Base-by-base conservation (phyloP, 2,797 vertebrate species). In the Scolopax rusticola region DNA sequence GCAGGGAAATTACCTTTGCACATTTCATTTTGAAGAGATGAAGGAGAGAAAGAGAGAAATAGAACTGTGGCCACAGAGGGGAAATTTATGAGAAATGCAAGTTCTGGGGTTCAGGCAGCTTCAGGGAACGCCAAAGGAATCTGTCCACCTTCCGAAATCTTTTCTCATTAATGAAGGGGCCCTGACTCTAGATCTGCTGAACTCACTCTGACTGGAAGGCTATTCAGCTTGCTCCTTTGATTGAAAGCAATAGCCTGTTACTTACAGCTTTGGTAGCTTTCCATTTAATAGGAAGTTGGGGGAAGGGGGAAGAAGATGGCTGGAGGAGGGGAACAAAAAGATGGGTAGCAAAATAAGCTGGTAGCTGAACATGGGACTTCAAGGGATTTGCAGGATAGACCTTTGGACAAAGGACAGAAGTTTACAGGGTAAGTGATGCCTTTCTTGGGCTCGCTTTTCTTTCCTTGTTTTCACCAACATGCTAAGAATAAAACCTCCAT, bases 131-230 rank as follows among this genome's bases (percentile, higher is more conserved):
- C 71, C 80, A 65, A 80, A 43, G 41, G 41, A 43, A 43, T 43
- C 41, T 43, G 41, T 43, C 41, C 41, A 43, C 41, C 41, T 43
- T 43, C 41, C 17, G 41, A 43, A 43, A 43, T 43, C 41, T 43
- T 43, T 88, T 96, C 93, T 94, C 89, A 92, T 96, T 96, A 96
- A 90, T 90, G 91, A 94, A 89, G 90, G 90, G 92, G 95, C 94
- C 95, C 94, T 92, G 96, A 93, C 74, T 93, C 54, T 76, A 93
- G 93, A 94, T 68, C 41, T 2, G 2, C 87, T 38, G 81, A 24
- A 38, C 60, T 51, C 18, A 3, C 41, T 68, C 53, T 0, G 38
- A 64, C 81, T 38, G 69, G 48, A 82, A 82, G 79, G 77, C 94
- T 71, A 88, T 95, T 96, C 95, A 92, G 84, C 40, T 18, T 77